Evolutionary conservation across 2,797 vertebrate species (phyloP), one percentile per base, ranked within the genome.

Genomic region (Enteromius treurensis): DNA sequence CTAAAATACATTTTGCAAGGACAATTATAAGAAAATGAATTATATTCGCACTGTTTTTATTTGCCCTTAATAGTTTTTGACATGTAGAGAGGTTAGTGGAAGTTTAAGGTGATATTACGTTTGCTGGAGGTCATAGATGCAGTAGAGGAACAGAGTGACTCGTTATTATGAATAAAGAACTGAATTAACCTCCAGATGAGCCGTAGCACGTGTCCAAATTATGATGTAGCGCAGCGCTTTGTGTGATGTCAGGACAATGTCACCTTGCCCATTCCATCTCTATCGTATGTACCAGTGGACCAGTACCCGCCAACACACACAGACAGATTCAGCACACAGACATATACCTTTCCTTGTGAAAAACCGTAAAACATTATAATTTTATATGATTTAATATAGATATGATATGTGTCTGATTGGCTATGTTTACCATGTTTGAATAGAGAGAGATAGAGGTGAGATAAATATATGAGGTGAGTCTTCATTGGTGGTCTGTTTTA

Each of bases 211-310:
- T 60, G 47, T 68, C 83, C 40, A 71, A 76, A 85, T 81, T 58
- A 85, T 85, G 79, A 85, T 85, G 84, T 70, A 81, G 79, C 49
- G n/a, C 70, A 74, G 65, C 3, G 55, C 53, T 49, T 55, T 62
- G 45, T 77, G 80, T 78, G 80, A 80, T 68, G 62, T 73, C 45
- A 78, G 75, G 68, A 78, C 84, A 85, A 85, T 81, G 84, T 85
- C 84, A 85, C 84, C 84, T 85, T 85, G 79, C 75, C 58, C 68
- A 85, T 81, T 82, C 29, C 79, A 42, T 71, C 45, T 65, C 80
- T 71, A 79, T 71, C 53, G 45, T 37, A 78, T 79, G 74, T 80
- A 37, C 80, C 84, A 81, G 78, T 69, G 73, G 65, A 37, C 67
- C 79, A 21, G 58, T 78, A 55, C 73, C 42, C 26, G 19, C 17